A percentile compares a stretch with the other conserved stretches of the same genome.
Conservation (phyloP, 64 coral and sea anemone species). For the Astreopora myriophthalma region DNA sequence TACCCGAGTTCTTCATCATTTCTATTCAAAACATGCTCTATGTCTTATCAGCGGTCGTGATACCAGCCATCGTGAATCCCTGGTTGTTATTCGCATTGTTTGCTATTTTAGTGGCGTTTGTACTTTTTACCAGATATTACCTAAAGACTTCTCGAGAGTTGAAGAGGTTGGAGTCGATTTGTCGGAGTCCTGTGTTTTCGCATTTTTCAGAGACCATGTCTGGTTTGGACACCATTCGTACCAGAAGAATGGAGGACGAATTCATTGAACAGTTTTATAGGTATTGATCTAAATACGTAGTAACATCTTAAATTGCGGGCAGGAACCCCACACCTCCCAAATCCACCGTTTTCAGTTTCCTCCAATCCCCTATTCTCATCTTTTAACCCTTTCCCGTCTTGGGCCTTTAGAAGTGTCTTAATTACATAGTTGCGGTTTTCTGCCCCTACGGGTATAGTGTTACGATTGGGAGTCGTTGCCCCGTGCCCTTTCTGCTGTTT, state of each 20-base stretch:
- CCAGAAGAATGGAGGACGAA: slow-evolving; percentile 6
- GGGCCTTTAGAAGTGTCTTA: no score
- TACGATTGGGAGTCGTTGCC: no score
- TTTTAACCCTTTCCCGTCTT: no score
- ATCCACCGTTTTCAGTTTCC: no score
- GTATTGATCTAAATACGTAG: no score
- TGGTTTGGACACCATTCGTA: slow-evolving; percentile 66
- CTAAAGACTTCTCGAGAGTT: slow-evolving; percentile 47
- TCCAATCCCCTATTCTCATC: no score
- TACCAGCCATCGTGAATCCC: slow-evolving; percentile 23
- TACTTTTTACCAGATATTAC: slow-evolving; percentile 24
- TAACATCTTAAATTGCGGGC: no score
- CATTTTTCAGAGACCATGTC: slow-evolving; percentile 66
- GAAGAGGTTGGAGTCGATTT: slow-evolving; percentile 39
- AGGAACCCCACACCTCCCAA: no score
- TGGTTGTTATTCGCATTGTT: background rate
- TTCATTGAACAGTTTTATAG: slow-evolving; percentile 44
- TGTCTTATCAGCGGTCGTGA: background rate
- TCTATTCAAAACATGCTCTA: background rate
- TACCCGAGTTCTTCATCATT: slow-evolving; percentile 14
- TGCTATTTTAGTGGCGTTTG: background rate
- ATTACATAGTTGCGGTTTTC: no score
- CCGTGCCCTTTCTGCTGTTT: no score
- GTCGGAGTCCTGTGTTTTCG: slow-evolving; percentile 63
- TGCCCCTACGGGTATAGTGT: no score